Evolutionary conservation across 35 echinoderm and acorn worm species (phyloP), one percentile per base, ranked within the genome.

Genomic region (Holothuria glaberrima): DNA sequence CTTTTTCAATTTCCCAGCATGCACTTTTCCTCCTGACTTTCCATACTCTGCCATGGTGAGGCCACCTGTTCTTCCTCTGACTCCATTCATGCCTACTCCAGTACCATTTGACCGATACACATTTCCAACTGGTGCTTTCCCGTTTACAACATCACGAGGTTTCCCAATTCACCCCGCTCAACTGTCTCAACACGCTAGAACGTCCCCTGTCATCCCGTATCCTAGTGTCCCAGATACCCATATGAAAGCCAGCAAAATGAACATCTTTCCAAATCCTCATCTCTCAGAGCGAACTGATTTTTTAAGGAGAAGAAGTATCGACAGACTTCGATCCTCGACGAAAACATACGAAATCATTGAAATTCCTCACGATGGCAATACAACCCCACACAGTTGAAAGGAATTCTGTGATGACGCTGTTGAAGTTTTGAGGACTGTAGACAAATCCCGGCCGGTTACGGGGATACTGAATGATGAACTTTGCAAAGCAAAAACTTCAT

Each of bases 1-100:
- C 6, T 78, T 78, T 22, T 78, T 78, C n/a, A 78, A 78, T 48
- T 78, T 78, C 44, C 74, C 74, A 78, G 74, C 36, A 48, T 78
- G 74, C 74, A 78, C 35, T 19, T 78, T 78, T 9, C 20, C 36
- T 78, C 74, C 35, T 48, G 74, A 78, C n/a, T 35, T 78, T 24
- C 74, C 74, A 22, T 78, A 78, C 21, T 33, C 34, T 7, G 38
- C 74, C 5, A 78, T 78, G 35, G 26, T 50, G 74, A 48, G 74
- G 27, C 9, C 74, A 21, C 21, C 38, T n/a, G 21, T 50, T 20
- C 41, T 50, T 22, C 74, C 74, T 48, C 38, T 78, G 41, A 21
- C 74, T 13, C 44, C 74, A 0, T 78, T 78, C 36, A 22, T 78
- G 25, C 44, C 74, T 45, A 9, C 38, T 12, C 74, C 74, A 19